Conservation (phyloP, 2,113 vertebrate species). For the Cyprinus carpio region DNA sequence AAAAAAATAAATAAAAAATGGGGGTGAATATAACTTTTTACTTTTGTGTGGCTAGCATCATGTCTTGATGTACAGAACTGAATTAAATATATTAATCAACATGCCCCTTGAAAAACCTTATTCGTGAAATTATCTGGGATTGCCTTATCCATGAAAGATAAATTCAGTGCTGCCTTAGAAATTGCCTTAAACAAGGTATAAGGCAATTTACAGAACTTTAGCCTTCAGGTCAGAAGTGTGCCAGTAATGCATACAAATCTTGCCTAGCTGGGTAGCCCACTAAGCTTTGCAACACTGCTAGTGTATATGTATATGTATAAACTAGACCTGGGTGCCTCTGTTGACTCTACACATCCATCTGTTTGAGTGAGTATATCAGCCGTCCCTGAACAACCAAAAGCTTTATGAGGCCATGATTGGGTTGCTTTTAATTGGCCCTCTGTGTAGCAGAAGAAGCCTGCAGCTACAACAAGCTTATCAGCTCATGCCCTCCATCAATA, state of each 20-base stretch:
- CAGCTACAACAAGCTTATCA: conserved; percentile 52
- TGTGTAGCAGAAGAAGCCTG: conserved; percentile 46
- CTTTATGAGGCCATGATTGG: conserved; percentile 56
- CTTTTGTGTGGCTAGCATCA: no score
- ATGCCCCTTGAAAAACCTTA: no score
- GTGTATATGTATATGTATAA: conserved; percentile 6
- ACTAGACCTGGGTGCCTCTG: neutral
- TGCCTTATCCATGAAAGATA: neutral
- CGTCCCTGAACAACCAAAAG: conserved; percentile 43
- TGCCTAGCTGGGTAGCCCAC: neutral
- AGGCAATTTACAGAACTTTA: neutral
- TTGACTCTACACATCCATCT: conserved; percentile 42
- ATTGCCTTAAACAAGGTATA: neutral
- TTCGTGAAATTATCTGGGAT: no score
- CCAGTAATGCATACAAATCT: neutral
- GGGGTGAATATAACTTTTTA: no score
- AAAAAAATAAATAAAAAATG: no score
- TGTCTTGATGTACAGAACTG: no score
- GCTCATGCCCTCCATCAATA: conserved; percentile 58
- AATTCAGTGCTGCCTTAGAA: neutral
- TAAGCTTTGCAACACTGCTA: neutral
- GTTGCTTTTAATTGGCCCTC: conserved; percentile 56
- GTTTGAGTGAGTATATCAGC: conserved; percentile 51
- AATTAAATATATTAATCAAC: no score
- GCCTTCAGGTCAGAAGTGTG: neutral